phyloP scores from a whole-genome alignment of 2,888 invertebrate species.

The Diogma glabrata region DNA sequence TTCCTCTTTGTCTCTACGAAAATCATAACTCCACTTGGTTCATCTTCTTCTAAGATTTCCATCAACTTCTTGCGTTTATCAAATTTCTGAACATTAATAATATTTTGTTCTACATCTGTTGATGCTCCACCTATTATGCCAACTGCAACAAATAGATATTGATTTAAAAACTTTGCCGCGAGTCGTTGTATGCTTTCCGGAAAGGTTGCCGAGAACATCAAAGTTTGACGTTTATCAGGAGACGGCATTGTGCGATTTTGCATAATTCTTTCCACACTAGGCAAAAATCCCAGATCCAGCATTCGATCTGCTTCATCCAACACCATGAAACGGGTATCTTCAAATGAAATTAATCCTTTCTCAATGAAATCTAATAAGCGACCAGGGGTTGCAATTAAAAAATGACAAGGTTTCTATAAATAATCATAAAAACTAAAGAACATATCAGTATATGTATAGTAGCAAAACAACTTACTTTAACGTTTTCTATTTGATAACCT shows the following conservation, averaged over 20 bases:
- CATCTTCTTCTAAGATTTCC: slow-evolving; percentile 27
- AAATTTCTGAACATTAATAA: slow-evolving; percentile 54
- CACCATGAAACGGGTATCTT: slow-evolving; percentile 77
- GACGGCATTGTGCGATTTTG: slow-evolving; percentile 62
- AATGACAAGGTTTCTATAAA: slow-evolving; percentile 71
- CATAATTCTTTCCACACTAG: slow-evolving; percentile 80
- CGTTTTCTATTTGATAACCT: slow-evolving; percentile 53
- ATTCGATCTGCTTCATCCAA: slow-evolving; percentile 98
- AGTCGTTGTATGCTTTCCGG: slow-evolving; percentile 91
- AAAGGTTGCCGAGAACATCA: slow-evolving; percentile 99
- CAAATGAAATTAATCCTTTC: slow-evolving; percentile 81
- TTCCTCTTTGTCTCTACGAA: slow-evolving; percentile 86
- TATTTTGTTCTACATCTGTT: slow-evolving; percentile 73
- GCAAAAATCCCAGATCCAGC: slow-evolving; percentile 99
- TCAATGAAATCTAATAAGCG: slow-evolving; percentile 92
- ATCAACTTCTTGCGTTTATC: slow-evolving; percentile 65
- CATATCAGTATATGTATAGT: slow-evolving; percentile 1
- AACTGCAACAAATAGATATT: slow-evolving; percentile 77
- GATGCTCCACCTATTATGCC: slow-evolving; percentile 92
- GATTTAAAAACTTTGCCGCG: slow-evolving; percentile 62
- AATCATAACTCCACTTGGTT: slow-evolving; percentile 51
- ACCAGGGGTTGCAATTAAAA: slow-evolving; percentile 96
- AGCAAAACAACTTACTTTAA: slow-evolving; percentile 35
- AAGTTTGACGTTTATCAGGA: slow-evolving; percentile 78
- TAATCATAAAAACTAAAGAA: slow-evolving; percentile 16